Conservation (phyloP, 2,888 invertebrate species). For the Resseliella maxima region DNA sequence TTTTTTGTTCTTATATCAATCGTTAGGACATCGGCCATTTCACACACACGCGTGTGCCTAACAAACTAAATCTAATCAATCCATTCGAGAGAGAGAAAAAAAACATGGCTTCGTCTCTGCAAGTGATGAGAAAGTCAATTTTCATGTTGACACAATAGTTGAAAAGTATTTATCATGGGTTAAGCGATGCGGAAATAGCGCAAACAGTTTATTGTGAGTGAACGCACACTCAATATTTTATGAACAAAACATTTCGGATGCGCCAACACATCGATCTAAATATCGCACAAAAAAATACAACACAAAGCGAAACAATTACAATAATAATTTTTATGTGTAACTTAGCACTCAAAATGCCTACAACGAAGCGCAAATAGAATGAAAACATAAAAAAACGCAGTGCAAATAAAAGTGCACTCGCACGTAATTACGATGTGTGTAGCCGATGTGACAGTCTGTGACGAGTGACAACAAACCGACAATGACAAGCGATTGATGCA, state of each 20-base stretch:
- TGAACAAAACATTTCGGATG: background rate
- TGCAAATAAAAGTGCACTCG: constrained; percentile 52
- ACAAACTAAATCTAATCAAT: constrained; percentile 29
- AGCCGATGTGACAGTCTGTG: background rate
- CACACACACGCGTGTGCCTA: constrained; percentile 8
- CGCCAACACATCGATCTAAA: constrained; percentile 47
- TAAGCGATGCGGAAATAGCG: constrained; percentile 51
- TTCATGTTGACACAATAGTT: constrained; percentile 43
- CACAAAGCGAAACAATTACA: background rate
- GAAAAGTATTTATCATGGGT: constrained; percentile 53
- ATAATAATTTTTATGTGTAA: background rate
- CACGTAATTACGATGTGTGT: constrained; percentile 35
- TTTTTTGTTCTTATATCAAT: background rate
- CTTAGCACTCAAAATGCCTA: background rate
- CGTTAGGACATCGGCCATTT: constrained; percentile 38
- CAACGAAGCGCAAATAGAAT: background rate
- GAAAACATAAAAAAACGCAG: background rate
- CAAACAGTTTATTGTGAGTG: constrained; percentile 10
- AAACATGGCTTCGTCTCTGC: background rate
- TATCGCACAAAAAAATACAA: background rate
- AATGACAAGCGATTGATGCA: constrained; percentile 42
- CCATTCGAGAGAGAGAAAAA: background rate
- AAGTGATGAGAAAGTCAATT: constrained; percentile 55
- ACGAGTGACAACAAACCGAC: constrained; percentile 40
- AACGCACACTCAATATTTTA: background rate